Evolutionary conservation across 2,797 vertebrate species (phyloP), one percentile per base, ranked within the genome.

Genomic region (Peromyscus eremicus): DNA sequence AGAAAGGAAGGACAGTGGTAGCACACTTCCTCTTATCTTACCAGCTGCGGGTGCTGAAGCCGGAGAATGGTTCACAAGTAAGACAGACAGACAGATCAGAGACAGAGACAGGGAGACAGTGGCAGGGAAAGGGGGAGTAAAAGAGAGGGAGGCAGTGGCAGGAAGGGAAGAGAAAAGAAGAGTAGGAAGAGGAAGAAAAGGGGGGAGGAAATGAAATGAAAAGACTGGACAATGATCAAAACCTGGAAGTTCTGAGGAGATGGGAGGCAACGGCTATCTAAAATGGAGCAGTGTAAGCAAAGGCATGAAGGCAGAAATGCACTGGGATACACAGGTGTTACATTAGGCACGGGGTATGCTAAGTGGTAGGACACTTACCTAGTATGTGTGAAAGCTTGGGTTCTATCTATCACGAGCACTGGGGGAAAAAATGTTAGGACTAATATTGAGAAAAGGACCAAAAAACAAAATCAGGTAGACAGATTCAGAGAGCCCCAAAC

Each of bases 401-500:
- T 82, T 94, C 55, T 46, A 75, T 94, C 55, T 46, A 75, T 40
- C 55, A 7, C 77, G 46, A 89, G 17, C 43, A 82, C 55, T 49
- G 46, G 13, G 52, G 10, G 2, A 49, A 49, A 49, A 43, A 70
- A 40, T 86, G 60, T 68, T 76, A 80, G 52, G 68, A 64, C 79
- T 94, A 88, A 92, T 66, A 27, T n/a, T 91, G 52, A 91, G 79
- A 71, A 96, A 89, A 25, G 68, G 43, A 37, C 83, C 71, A 95
- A 94, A 64, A 94, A 85, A 94, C 27, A 80, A 79, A 34, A 29
- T 27, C 43, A n/a, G 43, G 9, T 37, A 95, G 34, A 92, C 37
- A 64, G 66, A 90, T 80, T 88, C 83, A 91, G 64, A 87, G n/a
- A 66, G 32, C 12, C 84, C 81, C 91, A 95, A 93, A 92, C n/a